Conservation (phyloP, 2,113 vertebrate species). For the Xyliphius kryptos region DNA sequence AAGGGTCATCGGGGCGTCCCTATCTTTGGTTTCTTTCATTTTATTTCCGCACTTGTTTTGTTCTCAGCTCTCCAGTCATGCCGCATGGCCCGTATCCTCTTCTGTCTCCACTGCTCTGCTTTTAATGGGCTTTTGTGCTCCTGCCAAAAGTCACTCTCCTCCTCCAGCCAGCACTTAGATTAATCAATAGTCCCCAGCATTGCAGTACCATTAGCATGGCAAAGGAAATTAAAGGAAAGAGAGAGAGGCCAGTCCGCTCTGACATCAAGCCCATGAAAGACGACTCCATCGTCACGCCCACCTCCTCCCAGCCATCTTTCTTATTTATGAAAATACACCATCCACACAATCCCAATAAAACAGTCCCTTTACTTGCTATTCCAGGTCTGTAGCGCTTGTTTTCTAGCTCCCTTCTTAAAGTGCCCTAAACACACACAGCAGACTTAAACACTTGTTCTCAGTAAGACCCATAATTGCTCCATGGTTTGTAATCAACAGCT, state of each 20-base stretch:
- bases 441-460: conserved; percentile 1
- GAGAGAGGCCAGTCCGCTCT: conserved; percentile 41
- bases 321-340: conserved; percentile 25
- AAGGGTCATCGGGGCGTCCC: conserved; percentile 8
- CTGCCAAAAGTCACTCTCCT: conserved; percentile 63
- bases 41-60: conserved; percentile 4
- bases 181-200: conserved; percentile 55
- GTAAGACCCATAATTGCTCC: conserved; percentile 24
- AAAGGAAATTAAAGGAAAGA: conserved; percentile 43
- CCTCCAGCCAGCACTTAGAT: conserved; percentile 55
- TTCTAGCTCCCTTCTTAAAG: background rate
- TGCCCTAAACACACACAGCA: background rate
- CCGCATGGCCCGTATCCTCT: conserved; percentile 27
- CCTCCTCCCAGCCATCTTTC: background rate
- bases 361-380: background rate
- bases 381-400: background rate
- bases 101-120: conserved; percentile 16
- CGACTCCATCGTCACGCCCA: conserved; percentile 14
- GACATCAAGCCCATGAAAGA: conserved; percentile 41
- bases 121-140: conserved; percentile 56
- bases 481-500: conserved; percentile 22
- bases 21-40: conserved; percentile 15
- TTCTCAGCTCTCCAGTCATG: conserved; percentile 25
- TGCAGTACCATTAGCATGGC: conserved; percentile 49
- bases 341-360: background rate